Evolutionary conservation across 2,113 vertebrate species (phyloP).

Genomic region (Merops nubicus): DNA sequence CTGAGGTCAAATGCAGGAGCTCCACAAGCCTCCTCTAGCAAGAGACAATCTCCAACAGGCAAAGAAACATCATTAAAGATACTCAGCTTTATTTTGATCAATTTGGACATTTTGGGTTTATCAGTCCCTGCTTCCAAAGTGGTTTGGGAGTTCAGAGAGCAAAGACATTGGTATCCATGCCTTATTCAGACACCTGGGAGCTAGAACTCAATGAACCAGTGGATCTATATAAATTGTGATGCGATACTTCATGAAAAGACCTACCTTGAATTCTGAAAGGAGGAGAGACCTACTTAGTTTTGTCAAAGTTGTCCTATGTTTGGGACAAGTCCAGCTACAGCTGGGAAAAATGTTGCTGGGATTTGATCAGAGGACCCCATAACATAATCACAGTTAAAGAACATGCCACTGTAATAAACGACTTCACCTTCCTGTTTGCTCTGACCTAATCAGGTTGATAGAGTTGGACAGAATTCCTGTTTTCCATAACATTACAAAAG

Average conservation of each 20-base stretch:
- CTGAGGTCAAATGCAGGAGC: not conserved
- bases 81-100: not conserved
- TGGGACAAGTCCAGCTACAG: not conserved
- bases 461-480: not conserved
- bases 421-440: not conserved
- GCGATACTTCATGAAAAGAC: not conserved
- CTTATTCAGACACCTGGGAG: not conserved
- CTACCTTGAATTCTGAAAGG: not conserved
- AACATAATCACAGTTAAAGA: not conserved
- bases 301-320: not conserved
- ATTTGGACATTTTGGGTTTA: not conserved
- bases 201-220: accelerated
- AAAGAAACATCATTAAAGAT: not conserved
- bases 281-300: not conserved
- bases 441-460: not conserved
- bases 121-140: not conserved
- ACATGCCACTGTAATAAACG: not conserved
- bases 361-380: accelerated
- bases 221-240: not conserved
- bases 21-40: not conserved
- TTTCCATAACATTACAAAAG: not conserved
- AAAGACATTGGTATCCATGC: not conserved
- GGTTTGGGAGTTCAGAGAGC: not conserved
- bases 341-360: not conserved
- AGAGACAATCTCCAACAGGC: not conserved